Percentiles rank a stretch among this genome's conserved stretches.
phyloP scores from a whole-genome alignment of 2,888 invertebrate species.

The Tachina lurida region DNA sequence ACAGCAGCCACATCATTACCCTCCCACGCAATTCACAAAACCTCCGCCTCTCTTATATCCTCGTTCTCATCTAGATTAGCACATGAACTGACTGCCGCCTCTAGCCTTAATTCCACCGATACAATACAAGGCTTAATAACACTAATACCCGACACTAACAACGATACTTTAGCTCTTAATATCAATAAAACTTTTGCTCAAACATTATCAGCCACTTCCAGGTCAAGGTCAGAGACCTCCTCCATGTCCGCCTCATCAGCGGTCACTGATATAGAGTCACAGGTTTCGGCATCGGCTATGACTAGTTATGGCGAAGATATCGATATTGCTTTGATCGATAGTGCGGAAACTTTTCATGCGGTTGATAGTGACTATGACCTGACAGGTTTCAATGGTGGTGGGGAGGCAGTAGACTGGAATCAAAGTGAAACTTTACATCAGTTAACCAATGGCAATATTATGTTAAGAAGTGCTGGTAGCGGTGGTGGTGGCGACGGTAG shows the following conservation, averaged over 20 bases:
- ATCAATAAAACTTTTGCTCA: constrained; percentile 37
- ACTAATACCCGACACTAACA: constrained; percentile 30
- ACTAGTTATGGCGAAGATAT: constrained; percentile 73
- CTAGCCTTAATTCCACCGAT: constrained; percentile 56
- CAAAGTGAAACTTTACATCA: constrained; percentile 69
- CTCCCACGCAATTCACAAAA: constrained; percentile 3
- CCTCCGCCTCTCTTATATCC: constrained; percentile 30
- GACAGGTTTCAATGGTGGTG: constrained; percentile 74
- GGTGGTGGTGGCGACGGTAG: constrained; percentile 1
- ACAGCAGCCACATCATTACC: constrained; percentile 4
- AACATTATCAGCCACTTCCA: constrained; percentile 19
- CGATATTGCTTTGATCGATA: constrained; percentile 80
- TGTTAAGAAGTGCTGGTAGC: constrained; percentile 58
- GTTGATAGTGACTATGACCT: constrained; percentile 78
- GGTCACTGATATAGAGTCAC: constrained; percentile 9
- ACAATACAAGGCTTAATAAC: constrained; percentile 40
- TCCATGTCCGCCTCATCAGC: background rate
- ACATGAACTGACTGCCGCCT: constrained; percentile 55
- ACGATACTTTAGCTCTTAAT: constrained; percentile 41
- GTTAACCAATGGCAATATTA: constrained; percentile 70
- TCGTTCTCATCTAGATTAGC: constrained; percentile 23
- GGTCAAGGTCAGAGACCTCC: constrained; percentile 5
- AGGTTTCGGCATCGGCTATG: constrained; percentile 54
- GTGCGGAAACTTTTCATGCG: constrained; percentile 78
- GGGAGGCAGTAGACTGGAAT: constrained; percentile 32